These are phyloP conservation scores for Corvus hawaiiensis DNA, from an alignment of 2,113 vertebrate species.

Conservation along the genomic window DNA sequence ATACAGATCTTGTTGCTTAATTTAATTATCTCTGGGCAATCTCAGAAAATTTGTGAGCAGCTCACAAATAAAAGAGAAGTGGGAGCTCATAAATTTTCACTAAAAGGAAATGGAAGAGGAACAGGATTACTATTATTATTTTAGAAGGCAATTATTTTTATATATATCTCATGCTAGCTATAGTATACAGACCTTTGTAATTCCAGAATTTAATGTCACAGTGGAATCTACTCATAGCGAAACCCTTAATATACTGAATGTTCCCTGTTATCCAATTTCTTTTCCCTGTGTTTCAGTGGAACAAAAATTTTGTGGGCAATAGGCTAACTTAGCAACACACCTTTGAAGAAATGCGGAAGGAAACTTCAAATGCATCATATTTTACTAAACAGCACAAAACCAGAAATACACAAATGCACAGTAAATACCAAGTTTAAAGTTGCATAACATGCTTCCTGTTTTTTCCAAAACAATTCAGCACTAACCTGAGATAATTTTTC, in stretches of 20 bases:
- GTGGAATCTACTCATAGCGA: not conserved
- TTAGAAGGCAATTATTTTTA: not conserved
- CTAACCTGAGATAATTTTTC: not conserved
- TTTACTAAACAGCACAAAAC: slow-evolving; percentile 30
- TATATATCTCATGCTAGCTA: not conserved
- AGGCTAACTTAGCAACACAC: not conserved
- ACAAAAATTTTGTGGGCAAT: slow-evolving; percentile 35
- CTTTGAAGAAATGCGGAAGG: slow-evolving; percentile 19
- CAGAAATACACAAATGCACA: not conserved
- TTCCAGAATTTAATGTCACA: not conserved
- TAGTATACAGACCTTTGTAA: not conserved
- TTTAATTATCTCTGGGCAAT: not conserved
- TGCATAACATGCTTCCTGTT: not conserved
- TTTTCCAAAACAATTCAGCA: not conserved
- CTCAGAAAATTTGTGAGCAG: not conserved
- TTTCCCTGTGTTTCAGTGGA: slow-evolving; percentile 38
- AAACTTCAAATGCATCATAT: slow-evolving; percentile 24
- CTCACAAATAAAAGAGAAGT: not conserved
- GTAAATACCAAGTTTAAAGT: not conserved
- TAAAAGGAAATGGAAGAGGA: not conserved
- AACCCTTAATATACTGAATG: not conserved
- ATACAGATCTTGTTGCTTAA: not conserved
- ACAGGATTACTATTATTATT: not conserved
- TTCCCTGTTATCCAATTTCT: slow-evolving; percentile 34
- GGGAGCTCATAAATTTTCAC: not conserved